Evolutionary conservation across 2,797 vertebrate species (phyloP).

Genomic region (Nyctibius grandis): DNA sequence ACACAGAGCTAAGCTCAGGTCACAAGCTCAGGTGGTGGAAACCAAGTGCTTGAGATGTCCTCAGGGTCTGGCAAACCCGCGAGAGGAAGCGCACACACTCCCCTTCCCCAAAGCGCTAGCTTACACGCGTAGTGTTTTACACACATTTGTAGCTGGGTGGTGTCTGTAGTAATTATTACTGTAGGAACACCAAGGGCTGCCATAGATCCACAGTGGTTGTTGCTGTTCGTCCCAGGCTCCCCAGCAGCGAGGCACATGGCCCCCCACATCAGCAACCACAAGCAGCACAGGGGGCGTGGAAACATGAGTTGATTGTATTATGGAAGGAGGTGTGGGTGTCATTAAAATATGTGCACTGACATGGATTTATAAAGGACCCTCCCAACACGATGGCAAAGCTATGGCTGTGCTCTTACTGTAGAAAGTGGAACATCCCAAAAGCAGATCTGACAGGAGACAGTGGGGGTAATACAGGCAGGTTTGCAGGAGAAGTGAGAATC

Average conservation of each 20-base stretch:
- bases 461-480: background rate
- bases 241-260: background rate
- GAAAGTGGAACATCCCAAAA: background rate
- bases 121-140: accelerated
- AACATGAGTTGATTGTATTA: accelerated
- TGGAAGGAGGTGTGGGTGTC: background rate
- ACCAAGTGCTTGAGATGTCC: background rate
- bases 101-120: background rate
- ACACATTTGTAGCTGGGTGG: background rate
- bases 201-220: accelerated
- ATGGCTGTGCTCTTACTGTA: background rate
- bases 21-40: background rate
- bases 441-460: background rate
- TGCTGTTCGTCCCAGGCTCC: background rate
- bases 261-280: background rate
- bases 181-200: background rate
- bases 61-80: background rate
- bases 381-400: background rate
- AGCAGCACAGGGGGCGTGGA: background rate
- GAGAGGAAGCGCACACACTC: background rate
- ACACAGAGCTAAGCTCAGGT: background rate
- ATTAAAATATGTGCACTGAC: accelerated
- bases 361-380: background rate
- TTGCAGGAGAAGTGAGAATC: background rate
- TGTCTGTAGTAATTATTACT: background rate